These are phyloP conservation scores for Copsychus sechellarum DNA, from an alignment of 2,113 vertebrate species.

Conservation along the genomic window DNA sequence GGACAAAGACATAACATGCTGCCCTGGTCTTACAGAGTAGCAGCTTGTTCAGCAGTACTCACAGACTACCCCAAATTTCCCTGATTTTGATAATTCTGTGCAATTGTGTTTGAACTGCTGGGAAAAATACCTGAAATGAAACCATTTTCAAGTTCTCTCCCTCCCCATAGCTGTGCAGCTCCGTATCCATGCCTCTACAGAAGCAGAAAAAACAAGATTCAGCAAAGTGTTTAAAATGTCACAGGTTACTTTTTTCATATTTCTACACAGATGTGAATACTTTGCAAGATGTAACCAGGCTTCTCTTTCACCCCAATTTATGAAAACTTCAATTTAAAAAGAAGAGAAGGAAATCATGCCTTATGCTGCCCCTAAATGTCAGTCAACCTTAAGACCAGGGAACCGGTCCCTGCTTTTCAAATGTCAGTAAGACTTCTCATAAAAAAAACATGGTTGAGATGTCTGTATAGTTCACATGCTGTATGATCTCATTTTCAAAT, in stretches of 20 bases:
- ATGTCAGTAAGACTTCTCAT: constrained; percentile 80
- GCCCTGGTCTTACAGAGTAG: not conserved
- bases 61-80: not conserved
- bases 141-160: constrained; percentile 23
- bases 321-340: constrained; percentile 76
- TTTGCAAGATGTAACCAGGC: constrained; percentile 71
- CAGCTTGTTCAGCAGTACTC: not conserved
- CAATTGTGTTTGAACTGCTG: constrained; percentile 23
- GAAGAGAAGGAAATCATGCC: constrained; percentile 51
- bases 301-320: constrained; percentile 67
- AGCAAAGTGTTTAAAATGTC: constrained; percentile 75
- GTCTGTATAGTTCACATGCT: constrained; percentile 68
- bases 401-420: constrained; percentile 76
- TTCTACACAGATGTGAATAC: constrained; percentile 69
- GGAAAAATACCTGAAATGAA: constrained; percentile 56
- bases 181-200: not conserved
- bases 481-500: constrained; percentile 79
- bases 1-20: not conserved
- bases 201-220: constrained; percentile 47
- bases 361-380: constrained; percentile 75
- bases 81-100: constrained; percentile 22
- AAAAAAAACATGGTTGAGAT: constrained; percentile 71
- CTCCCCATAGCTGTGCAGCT: not conserved
- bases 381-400: constrained; percentile 72
- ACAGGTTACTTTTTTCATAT: constrained; percentile 68